A percentile compares a stretch with the other conserved stretches of the same genome.
phyloP scores from a whole-genome alignment of 2,888 invertebrate species.

The Diadegma fenestrale region DNA sequence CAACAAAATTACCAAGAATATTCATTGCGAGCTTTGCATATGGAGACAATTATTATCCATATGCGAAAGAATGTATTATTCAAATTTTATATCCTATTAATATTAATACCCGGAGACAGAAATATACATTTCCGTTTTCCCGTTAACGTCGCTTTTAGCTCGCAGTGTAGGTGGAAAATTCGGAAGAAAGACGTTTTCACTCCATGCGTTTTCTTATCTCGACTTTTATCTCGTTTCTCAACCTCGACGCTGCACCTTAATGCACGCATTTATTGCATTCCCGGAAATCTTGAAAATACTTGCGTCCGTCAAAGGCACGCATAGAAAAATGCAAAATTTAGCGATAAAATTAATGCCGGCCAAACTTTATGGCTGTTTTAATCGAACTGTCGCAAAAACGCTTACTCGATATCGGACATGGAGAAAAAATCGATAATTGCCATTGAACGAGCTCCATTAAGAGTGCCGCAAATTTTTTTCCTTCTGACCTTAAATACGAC shows the following conservation, averaged over 20 bases:
- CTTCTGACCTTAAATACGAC: not conserved
- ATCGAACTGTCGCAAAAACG: conserved; percentile 14
- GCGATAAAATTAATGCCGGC: conserved; percentile 17
- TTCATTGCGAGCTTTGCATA: conserved; percentile 58
- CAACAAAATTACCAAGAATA: conserved; percentile 60
- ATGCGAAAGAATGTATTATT: conserved; percentile 41
- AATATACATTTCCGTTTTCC: not conserved
- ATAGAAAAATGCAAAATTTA: not conserved
- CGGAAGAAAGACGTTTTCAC: too few relatives aligned
- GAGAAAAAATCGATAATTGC: conserved; percentile 22
- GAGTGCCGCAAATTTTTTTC: not conserved
- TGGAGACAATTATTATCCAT: conserved; percentile 53
- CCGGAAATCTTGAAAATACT: not conserved
- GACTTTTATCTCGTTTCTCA: not conserved
- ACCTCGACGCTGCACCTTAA: not conserved
- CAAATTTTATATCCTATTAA: conserved; percentile 14
- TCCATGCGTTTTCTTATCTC: too few relatives aligned
- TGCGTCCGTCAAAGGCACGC: too few relatives aligned
- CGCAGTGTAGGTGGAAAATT: too few relatives aligned
- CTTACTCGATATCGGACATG: not conserved
- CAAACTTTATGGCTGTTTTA: not conserved
- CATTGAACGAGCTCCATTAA: not conserved
- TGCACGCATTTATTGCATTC: not conserved
- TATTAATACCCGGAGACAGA: not conserved
- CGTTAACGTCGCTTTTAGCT: not conserved